These are phyloP conservation scores for Platalea minor DNA, from an alignment of 2,797 vertebrate species.

Conservation along the genomic window DNA sequence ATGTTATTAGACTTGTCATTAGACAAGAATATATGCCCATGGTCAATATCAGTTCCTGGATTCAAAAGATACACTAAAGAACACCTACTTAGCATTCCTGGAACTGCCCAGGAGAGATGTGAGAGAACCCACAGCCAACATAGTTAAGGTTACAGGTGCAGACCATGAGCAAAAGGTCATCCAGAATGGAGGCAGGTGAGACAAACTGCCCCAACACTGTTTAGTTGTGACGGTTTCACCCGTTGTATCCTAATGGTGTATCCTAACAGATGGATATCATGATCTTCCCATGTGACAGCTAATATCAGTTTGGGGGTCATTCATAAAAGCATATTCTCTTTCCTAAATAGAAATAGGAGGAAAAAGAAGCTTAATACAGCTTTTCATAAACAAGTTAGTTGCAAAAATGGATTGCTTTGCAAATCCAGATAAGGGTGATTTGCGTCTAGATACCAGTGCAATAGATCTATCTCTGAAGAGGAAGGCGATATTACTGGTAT, in stretches of 20 bases:
- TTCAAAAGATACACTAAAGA: not conserved
- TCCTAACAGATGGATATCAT: not conserved
- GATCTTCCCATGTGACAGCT: not conserved
- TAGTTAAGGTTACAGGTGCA: not conserved
- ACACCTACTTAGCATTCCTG: not conserved
- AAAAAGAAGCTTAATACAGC: not conserved
- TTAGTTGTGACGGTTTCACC: not conserved
- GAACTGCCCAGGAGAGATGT: not conserved
- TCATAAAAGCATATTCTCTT: not conserved
- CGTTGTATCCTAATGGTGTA: not conserved
- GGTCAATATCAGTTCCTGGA: not conserved
- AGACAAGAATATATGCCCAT: not conserved
- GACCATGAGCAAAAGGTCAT: not conserved
- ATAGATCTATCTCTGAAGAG: not conserved
- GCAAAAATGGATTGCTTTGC: not conserved
- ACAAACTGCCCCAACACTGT: accelerated
- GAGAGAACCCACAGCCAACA: not conserved
- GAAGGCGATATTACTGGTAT: not conserved
- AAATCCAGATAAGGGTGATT: not conserved
- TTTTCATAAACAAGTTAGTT: not conserved
- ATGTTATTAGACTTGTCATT: not conserved
- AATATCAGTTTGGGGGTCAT: not conserved
- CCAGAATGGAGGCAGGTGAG: not conserved
- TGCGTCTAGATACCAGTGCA: not conserved
- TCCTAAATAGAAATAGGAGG: not conserved